Evolutionary conservation across 2,113 vertebrate genomes (phyloP).

Genomic region (Heptranchias perlo): DNA sequence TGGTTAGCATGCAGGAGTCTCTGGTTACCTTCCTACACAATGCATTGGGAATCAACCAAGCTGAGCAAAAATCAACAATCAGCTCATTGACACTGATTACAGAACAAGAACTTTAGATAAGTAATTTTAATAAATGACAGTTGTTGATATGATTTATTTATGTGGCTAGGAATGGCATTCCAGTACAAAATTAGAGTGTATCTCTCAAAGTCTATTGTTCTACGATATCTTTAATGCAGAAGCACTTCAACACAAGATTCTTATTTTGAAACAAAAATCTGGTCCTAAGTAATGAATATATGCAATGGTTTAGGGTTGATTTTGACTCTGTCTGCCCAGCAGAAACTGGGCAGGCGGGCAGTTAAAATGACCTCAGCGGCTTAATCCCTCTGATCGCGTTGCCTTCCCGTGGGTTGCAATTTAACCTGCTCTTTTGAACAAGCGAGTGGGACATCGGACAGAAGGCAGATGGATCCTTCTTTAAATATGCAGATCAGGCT

Average conservation of each 20-base stretch:
- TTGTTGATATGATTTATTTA: neutral
- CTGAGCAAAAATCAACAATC: neutral
- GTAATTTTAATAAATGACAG: neutral
- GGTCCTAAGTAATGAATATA: neutral
- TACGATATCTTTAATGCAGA: neutral
- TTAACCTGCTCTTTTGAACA: too few species aligned
- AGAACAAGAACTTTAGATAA: neutral
- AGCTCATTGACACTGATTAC: neutral
- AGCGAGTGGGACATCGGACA: too few species aligned
- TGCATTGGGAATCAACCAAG: neutral
- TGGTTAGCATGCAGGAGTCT: neutral
- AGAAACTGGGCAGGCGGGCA: too few species aligned
- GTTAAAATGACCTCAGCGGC: too few species aligned
- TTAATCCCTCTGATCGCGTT: too few species aligned
- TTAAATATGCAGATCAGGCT: too few species aligned
- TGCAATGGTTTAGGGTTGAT: neutral
- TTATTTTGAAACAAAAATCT: neutral
- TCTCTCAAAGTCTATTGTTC: neutral
- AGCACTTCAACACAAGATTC: neutral
- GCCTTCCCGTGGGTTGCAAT: too few species aligned
- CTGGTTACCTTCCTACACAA: neutral
- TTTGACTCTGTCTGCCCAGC: too few species aligned
- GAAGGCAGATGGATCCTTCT: too few species aligned
- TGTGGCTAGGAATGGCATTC: neutral
- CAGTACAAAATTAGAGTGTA: neutral